A percentile compares a stretch with the other conserved stretches of the same genome.
Conservation (phyloP, 2,113 vertebrate species). For the Pao palembangensis region DNA sequence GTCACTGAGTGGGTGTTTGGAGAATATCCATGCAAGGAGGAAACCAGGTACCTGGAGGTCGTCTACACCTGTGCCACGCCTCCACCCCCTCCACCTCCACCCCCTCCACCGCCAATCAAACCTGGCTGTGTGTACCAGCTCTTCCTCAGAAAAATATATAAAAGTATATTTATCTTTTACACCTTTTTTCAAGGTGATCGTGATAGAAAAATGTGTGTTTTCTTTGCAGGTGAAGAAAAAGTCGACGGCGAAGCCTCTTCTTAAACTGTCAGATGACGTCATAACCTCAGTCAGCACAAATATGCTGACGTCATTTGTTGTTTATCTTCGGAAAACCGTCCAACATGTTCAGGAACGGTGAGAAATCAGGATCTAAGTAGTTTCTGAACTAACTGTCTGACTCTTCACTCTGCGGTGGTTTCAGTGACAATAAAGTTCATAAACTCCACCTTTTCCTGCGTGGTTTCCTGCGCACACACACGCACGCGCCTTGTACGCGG, state of each 20-base stretch:
- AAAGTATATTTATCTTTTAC: not conserved
- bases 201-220: not conserved
- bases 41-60: slow-evolving; percentile 62
- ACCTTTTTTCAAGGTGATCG: too few species aligned
- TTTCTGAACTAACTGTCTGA: too few species aligned
- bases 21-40: slow-evolving; percentile 56
- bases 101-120: slow-evolving; percentile 42
- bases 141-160: not conserved
- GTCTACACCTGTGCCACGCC: slow-evolving; percentile 41
- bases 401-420: too few species aligned
- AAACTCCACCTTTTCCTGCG: too few species aligned
- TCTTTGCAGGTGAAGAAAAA: slow-evolving; percentile 39
- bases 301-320: too few species aligned
- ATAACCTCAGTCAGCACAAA: not conserved
- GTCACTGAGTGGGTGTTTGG: slow-evolving; percentile 63
- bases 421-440: too few species aligned
- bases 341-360: too few species aligned
- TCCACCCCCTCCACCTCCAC: slow-evolving; percentile 26
- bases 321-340: too few species aligned
- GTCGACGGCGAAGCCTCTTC: not conserved
- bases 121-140: slow-evolving; percentile 42
- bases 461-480: too few species aligned
- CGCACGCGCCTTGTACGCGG: too few species aligned
- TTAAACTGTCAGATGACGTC: not conserved
- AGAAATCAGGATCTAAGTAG: too few species aligned